Evolutionary conservation across 2,888 invertebrate species (phyloP).

Genomic region (Ceratothoa steindachneri): DNA sequence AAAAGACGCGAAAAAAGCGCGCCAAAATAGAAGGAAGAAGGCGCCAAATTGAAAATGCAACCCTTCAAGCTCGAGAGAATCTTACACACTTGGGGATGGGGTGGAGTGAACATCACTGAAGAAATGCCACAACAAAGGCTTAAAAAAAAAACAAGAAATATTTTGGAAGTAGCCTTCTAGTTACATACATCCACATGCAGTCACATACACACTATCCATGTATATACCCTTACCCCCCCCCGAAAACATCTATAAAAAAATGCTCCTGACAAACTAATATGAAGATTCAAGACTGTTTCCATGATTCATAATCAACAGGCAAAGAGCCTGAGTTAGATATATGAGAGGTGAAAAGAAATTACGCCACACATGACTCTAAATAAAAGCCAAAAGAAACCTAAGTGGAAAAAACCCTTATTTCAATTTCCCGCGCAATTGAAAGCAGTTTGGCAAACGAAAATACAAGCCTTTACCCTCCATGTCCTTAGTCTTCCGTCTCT

Average conservation of each 20-base stretch:
- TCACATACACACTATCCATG: background rate
- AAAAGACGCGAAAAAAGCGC: constrained; percentile 3
- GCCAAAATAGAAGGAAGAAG: background rate
- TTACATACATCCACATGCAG: background rate
- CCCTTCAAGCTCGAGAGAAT: background rate
- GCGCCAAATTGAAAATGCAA: constrained; percentile 6
- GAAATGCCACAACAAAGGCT: background rate
- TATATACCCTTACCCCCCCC: too few relatives aligned
- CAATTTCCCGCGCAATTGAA: background rate
- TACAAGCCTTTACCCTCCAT: background rate
- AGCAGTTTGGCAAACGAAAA: background rate
- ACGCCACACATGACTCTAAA: background rate
- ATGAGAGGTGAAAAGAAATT: background rate
- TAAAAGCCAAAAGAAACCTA: constrained; percentile 1
- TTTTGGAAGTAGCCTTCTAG: background rate
- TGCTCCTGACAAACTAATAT: background rate
- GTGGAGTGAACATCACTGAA: background rate
- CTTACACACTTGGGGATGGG: background rate
- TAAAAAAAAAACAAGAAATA: background rate
- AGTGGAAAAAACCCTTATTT: background rate
- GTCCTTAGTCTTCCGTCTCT: background rate
- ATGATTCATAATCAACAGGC: background rate
- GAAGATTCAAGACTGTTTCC: background rate
- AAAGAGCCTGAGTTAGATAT: background rate
- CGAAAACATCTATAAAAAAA: too few relatives aligned